Evolutionary conservation across 2,888 invertebrate species (phyloP).

Genomic region (Germaria angustata): DNA sequence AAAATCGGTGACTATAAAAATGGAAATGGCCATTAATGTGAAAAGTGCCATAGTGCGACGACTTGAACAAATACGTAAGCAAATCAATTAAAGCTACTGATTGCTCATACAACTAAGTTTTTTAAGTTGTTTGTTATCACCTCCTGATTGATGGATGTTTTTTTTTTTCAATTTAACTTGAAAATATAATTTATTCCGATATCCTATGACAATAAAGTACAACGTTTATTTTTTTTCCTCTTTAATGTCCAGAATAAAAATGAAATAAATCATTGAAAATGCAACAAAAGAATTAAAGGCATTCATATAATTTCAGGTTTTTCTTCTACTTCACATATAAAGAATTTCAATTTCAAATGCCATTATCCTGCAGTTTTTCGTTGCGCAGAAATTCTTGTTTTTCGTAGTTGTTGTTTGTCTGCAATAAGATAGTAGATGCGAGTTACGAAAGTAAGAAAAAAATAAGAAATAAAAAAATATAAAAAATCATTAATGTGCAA

Average conservation of each 20-base stretch:
- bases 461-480: not conserved
- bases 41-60: too few relatives aligned
- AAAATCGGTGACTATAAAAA: too few relatives aligned
- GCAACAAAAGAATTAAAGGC: not conserved
- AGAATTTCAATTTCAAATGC: conserved; percentile 59
- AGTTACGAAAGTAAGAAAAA: conserved; percentile 2
- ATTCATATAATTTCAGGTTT: conserved; percentile 39
- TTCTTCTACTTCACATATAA: conserved; percentile 15
- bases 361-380: conserved; percentile 53
- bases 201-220: not conserved
- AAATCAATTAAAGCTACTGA: too few relatives aligned
- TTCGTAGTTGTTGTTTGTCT: conserved; percentile 1
- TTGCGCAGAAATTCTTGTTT: not conserved
- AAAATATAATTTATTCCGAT: conserved; percentile 6
- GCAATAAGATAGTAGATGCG: conserved; percentile 27
- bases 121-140: not conserved
- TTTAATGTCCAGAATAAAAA: conserved; percentile 20
- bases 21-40: too few relatives aligned
- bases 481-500: conserved; percentile 55
- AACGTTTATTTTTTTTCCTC: not conserved
- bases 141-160: conserved; percentile 2
- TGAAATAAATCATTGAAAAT: conserved; percentile 41
- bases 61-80: too few relatives aligned
- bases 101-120: too few relatives aligned
- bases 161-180: not conserved